Conservation (phyloP, 1,140 invertebrate species). For the Ganaspis sp. region DNA sequence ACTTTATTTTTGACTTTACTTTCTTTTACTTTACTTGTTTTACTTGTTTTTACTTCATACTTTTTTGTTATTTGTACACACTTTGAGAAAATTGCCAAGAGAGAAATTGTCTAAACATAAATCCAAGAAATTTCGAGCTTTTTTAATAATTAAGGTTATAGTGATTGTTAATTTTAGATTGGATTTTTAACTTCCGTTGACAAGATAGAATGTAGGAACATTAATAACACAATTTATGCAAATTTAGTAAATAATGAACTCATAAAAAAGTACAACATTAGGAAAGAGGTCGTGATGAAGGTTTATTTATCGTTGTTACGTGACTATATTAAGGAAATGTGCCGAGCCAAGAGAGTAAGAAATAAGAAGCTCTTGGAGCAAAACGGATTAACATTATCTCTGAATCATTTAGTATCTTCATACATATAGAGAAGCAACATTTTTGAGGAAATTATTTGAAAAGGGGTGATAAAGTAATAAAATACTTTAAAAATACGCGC, state of each 20-base stretch:
- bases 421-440: too few species aligned
- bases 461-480: too few species aligned
- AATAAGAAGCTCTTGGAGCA: slow-evolving; percentile 13
- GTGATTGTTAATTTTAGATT: not conserved
- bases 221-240: not conserved
- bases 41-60: too few species aligned
- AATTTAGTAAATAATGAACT: not conserved
- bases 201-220: not conserved
- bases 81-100: too few species aligned
- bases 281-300: not conserved
- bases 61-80: too few species aligned
- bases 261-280: slow-evolving; percentile 14
- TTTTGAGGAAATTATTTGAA: too few species aligned
- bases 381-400: not conserved
- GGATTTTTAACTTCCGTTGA: slow-evolving; percentile 1
- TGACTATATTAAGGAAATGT: slow-evolving; percentile 28
- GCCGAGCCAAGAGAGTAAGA: slow-evolving; percentile 12
- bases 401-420: not conserved
- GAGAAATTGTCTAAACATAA: not conserved
- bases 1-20: too few species aligned
- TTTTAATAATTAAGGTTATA: not conserved
- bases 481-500: too few species aligned
- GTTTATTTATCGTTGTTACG: slow-evolving; percentile 19
- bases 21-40: too few species aligned
- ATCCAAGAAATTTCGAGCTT: not conserved